A percentile compares a stretch with the other conserved stretches of the same genome.
Evolutionary conservation across 2,113 vertebrate genomes (phyloP).

Genomic region (Australoheros scitulus): DNA sequence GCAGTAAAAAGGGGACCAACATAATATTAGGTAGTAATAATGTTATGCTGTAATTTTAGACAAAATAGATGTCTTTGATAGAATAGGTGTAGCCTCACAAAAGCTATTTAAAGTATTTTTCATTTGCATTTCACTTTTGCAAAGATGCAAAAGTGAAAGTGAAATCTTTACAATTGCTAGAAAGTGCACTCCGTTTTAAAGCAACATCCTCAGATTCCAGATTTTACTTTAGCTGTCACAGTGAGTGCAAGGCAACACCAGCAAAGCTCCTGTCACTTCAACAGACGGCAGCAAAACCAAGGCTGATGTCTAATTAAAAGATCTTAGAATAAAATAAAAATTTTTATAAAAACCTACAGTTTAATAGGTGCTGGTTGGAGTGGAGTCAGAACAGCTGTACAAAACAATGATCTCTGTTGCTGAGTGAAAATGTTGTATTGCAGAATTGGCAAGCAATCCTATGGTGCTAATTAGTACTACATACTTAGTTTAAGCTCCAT

Average conservation of each 20-base stretch:
- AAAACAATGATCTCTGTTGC: background rate
- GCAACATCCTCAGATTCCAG: constrained; percentile 1
- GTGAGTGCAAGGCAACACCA: constrained; percentile 18
- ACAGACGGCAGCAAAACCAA: constrained; percentile 45
- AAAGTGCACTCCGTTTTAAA: constrained; percentile 18
- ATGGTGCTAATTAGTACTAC: too few species aligned
- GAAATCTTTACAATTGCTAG: constrained; percentile 19
- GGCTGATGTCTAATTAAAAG: constrained; percentile 60
- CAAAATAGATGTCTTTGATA: background rate
- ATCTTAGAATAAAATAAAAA: constrained; percentile 20
- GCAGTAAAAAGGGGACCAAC: too few species aligned
- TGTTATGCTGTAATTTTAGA: background rate
- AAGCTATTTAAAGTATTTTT: background rate
- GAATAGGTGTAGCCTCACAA: background rate
- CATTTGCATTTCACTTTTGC: background rate
- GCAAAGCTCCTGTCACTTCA: constrained; percentile 29
- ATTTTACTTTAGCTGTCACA: constrained; percentile 35
- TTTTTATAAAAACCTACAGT: background rate
- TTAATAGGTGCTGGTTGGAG: background rate
- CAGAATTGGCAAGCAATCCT: background rate
- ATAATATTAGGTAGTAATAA: too few species aligned
- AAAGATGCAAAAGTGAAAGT: too few species aligned
- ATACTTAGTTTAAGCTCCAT: too few species aligned
- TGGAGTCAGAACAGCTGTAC: constrained; percentile 17
- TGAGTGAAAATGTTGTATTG: background rate